phyloP scores from a whole-genome alignment of 2,113 vertebrate species.

The Chaenogobius annularis region DNA sequence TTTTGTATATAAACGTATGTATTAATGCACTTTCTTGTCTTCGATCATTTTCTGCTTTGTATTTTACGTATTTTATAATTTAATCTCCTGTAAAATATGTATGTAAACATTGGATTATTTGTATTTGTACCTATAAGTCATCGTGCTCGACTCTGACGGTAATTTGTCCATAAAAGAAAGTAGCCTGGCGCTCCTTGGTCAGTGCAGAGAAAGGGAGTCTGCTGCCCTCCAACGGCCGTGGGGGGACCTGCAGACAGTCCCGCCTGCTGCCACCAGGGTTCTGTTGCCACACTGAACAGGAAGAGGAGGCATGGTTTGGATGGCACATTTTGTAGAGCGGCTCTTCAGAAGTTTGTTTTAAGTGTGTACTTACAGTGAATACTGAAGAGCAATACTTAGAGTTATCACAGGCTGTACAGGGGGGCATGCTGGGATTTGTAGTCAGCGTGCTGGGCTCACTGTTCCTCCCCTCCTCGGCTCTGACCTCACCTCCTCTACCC shows the following conservation, averaged over 20 bases:
- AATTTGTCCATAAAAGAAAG: slow-evolving; percentile 78
- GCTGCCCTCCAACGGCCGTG: slow-evolving; percentile 59
- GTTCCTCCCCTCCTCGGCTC: slow-evolving; percentile 29
- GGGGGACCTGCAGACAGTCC: slow-evolving; percentile 69
- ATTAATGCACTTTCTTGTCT: slow-evolving; percentile 46
- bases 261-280: slow-evolving; percentile 13
- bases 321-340: slow-evolving; percentile 36
- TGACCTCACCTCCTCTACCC: slow-evolving; percentile 24
- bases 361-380: slow-evolving; percentile 61
- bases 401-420: slow-evolving; percentile 21
- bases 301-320: slow-evolving; percentile 18
- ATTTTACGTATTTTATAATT: neutral
- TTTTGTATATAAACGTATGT: slow-evolving; percentile 65
- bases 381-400: slow-evolving; percentile 53
- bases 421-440: slow-evolving; percentile 2
- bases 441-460: slow-evolving; percentile 44
- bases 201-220: slow-evolving; percentile 65
- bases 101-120: too few species aligned
- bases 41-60: slow-evolving; percentile 24
- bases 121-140: slow-evolving; percentile 41
- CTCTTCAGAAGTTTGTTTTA: slow-evolving; percentile 34
- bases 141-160: slow-evolving; percentile 78
- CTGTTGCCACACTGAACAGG: slow-evolving; percentile 41
- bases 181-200: slow-evolving; percentile 67
- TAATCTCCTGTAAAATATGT: neutral